A percentile compares a stretch with the other conserved stretches of the same genome.
Conservation (phyloP, 2,888 invertebrate species). For the Lasioglossum oenotherae region DNA sequence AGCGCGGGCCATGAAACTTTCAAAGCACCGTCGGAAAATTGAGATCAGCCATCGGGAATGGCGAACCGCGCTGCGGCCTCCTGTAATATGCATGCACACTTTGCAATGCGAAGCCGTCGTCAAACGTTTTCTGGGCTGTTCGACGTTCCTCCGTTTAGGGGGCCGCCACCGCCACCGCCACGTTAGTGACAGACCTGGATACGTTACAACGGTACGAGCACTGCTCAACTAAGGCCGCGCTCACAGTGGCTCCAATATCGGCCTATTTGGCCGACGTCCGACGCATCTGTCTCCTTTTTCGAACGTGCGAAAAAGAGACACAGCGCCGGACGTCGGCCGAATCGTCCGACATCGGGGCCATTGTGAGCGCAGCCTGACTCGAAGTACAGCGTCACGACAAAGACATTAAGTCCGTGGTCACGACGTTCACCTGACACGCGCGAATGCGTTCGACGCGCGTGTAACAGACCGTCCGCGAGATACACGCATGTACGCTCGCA, state of each 20-base stretch:
- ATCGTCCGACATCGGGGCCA: no score
- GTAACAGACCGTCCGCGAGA: constrained; percentile 70
- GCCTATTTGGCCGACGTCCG: no score
- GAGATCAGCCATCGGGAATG: background rate
- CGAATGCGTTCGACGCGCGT: constrained; percentile 73
- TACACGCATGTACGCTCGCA: constrained; percentile 66
- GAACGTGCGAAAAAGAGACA: no score
- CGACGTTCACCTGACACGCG: constrained; percentile 71
- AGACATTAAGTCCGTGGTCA: background rate
- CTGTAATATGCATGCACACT: constrained; percentile 20
- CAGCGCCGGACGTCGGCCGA: no score
- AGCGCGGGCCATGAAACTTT: constrained; percentile 21
- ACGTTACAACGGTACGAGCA: constrained; percentile 48
- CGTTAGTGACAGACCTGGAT: constrained; percentile 42
- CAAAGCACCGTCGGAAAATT: constrained; percentile 10
- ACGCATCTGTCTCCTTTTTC: no score
- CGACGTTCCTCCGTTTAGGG: constrained; percentile 33
- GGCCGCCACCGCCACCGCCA: constrained; percentile 11
- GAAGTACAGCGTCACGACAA: background rate
- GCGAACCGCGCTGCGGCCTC: background rate
- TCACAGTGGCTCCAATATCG: no score
- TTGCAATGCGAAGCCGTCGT: constrained; percentile 30
- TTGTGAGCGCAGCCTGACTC: no score
- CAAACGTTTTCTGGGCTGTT: constrained; percentile 19
- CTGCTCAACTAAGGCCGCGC: no score